Conservation (phyloP, 2,888 invertebrate species). For the Encarsia formosa region DNA sequence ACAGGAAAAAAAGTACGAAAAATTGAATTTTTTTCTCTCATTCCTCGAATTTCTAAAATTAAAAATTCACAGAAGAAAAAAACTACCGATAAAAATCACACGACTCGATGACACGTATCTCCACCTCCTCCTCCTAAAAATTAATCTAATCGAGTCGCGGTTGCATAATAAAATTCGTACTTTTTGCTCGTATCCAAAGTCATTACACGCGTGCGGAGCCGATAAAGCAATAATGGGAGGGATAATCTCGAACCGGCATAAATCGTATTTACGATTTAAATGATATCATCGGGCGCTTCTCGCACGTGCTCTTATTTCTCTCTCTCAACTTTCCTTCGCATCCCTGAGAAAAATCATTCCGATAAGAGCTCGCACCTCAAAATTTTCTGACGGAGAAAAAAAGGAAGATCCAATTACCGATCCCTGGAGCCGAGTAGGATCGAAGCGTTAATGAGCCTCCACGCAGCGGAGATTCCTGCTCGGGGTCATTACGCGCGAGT, state of each 20-base stretch:
- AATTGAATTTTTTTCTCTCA: no score
- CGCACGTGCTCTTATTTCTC: background rate
- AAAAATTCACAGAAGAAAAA: constrained; percentile 11
- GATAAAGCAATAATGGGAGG: constrained; percentile 23
- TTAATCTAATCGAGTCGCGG: constrained; percentile 15
- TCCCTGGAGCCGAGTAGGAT: background rate
- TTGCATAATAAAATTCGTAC: constrained; percentile 13
- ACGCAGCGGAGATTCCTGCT: no score
- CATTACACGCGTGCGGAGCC: constrained; percentile 3
- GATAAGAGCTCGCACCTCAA: no score
- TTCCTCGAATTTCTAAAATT: no score
- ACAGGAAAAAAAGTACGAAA: background rate
- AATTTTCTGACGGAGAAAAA: no score
- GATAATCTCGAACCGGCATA: constrained; percentile 22
- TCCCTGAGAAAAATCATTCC: no score
- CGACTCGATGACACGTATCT: no score
- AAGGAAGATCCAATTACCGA: background rate
- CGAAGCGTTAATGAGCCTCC: no score
- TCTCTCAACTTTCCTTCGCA: no score
- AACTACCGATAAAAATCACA: no score
- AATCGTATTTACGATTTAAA: constrained; percentile 18
- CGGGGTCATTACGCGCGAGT: background rate
- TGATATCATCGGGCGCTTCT: constrained; percentile 6
- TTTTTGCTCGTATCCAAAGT: background rate
- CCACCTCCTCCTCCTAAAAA: no score